phyloP scores from a whole-genome alignment of 2,113 vertebrate species.

The Pollimyrus isidori region DNA sequence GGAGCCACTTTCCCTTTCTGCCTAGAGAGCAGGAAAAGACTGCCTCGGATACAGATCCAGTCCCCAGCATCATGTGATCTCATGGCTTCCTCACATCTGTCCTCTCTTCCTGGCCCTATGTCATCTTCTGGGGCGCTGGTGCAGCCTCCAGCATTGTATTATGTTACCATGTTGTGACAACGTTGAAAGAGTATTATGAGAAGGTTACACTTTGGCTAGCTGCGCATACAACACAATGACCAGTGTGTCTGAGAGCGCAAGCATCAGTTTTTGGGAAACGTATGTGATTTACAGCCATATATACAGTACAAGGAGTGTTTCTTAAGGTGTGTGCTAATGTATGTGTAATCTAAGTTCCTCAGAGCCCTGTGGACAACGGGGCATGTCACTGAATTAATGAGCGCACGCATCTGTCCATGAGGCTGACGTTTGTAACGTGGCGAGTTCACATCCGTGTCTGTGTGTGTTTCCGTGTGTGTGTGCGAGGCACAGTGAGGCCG shows the following conservation, averaged over 20 bases:
- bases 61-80: not conserved
- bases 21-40: not conserved
- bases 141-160: not conserved
- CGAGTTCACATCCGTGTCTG: not conserved
- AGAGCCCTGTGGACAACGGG: not conserved
- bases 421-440: not conserved
- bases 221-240: not conserved
- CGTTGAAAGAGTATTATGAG: not conserved
- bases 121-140: not conserved
- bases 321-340: not conserved
- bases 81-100: not conserved
- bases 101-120: not conserved
- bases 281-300: not conserved
- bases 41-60: conserved; percentile 12
- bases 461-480: not conserved
- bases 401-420: not conserved
- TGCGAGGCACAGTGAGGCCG: not conserved
- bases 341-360: not conserved
- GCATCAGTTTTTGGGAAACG: not conserved
- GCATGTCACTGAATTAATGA: not conserved
- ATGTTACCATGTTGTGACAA: not conserved
- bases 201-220: not conserved
- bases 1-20: conserved; percentile 35
- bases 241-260: no score
- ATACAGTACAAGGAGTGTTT: not conserved